phyloP scores from a whole-genome alignment of 2,888 invertebrate genomes.

The Tenthredo mesomela region DNA sequence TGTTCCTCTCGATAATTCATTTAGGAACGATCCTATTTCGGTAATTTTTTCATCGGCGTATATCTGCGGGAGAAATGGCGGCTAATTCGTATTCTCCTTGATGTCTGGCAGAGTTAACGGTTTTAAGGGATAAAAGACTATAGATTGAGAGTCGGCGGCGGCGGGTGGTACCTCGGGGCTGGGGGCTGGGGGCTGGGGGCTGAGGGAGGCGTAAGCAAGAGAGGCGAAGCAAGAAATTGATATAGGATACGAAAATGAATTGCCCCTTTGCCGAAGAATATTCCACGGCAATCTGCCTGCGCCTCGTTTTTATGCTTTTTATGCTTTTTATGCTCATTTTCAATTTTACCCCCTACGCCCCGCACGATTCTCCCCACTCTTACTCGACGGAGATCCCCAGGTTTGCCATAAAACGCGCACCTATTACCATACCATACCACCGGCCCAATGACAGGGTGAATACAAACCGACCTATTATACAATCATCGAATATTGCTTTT shows the following conservation, averaged over 20 bases:
- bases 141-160: constrained; percentile 69
- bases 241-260: constrained; percentile 78
- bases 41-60: constrained; percentile 64
- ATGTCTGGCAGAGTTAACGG: constrained; percentile 76
- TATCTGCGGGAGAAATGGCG: constrained; percentile 66
- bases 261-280: constrained; percentile 76
- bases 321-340: constrained; percentile 76
- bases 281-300: constrained; percentile 76
- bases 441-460: constrained; percentile 69
- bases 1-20: constrained; percentile 43
- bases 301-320: constrained; percentile 64
- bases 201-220: constrained; percentile 60
- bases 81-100: constrained; percentile 77
- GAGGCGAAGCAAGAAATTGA: constrained; percentile 77
- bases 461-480: constrained; percentile 69
- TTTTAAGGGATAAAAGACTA: constrained; percentile 77
- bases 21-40: constrained; percentile 23
- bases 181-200: constrained; percentile 59
- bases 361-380: constrained; percentile 56
- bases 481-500: constrained; percentile 37
- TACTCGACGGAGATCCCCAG: constrained; percentile 51
- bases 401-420: constrained; percentile 71
- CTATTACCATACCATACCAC: constrained; percentile 74
- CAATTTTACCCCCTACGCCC: constrained; percentile 70
- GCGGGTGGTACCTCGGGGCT: constrained; percentile 64